These are phyloP conservation scores for Geotrypetes seraphini DNA, from an alignment of 2,797 vertebrate species.

Conservation along the genomic window DNA sequence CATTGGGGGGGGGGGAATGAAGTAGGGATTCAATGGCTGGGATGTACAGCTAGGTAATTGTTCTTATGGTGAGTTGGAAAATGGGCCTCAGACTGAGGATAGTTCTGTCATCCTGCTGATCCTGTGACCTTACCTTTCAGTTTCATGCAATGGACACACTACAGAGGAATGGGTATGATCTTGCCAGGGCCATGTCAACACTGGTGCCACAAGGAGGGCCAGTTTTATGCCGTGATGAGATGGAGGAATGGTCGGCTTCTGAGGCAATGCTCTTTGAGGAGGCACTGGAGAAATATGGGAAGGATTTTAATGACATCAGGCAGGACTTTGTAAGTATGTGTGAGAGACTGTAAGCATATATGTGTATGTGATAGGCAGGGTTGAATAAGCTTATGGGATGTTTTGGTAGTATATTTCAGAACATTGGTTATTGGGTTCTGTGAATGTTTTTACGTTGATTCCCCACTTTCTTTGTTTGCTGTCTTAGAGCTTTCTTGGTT, in stretches of 20 bases:
- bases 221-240: slow-evolving; percentile 86
- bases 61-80: neutral
- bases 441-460: too few relatives aligned
- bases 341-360: too few relatives aligned
- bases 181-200: slow-evolving; percentile 86
- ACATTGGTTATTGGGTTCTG: too few relatives aligned
- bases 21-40: neutral
- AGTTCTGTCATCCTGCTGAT: too few relatives aligned
- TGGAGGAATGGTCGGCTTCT: slow-evolving; percentile 94
- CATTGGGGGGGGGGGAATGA: too few relatives aligned
- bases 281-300: slow-evolving; percentile 88
- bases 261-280: slow-evolving; percentile 94
- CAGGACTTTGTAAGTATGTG: slow-evolving; percentile 81
- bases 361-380: neutral
- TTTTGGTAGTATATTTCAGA: too few relatives aligned
- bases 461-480: too few relatives aligned
- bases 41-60: neutral
- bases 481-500: too few relatives aligned
- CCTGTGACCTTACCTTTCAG: slow-evolving; percentile 35
- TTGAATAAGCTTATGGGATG: neutral
- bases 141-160: slow-evolving; percentile 92
- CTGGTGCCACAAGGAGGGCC: slow-evolving; percentile 89
- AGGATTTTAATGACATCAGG: slow-evolving; percentile 90
- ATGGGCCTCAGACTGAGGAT: neutral
- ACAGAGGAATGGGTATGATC: slow-evolving; percentile 81